Evolutionary conservation across 2,888 invertebrate species (phyloP).

Genomic region (Apoda limacodes): DNA sequence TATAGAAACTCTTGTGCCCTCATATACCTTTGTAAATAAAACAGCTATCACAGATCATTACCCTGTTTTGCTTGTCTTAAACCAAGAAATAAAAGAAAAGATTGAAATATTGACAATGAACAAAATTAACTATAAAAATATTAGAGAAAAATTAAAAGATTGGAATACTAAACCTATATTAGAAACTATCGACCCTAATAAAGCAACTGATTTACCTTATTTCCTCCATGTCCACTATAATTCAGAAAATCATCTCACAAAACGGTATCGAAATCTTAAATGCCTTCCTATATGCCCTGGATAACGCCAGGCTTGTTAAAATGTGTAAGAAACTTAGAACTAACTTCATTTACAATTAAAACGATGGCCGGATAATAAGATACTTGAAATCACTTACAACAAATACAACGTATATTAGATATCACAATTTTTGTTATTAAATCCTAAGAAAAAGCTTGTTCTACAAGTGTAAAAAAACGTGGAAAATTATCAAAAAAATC

Average conservation of each 20-base stretch:
- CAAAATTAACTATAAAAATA: too few species aligned
- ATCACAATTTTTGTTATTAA: constrained; percentile 15
- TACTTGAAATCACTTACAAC: constrained; percentile 1
- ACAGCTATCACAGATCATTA: constrained; percentile 4
- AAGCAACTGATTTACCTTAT: not conserved
- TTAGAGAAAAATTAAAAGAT: too few species aligned
- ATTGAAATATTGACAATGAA: too few species aligned
- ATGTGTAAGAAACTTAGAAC: constrained; percentile 3
- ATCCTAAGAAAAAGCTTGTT: constrained; percentile 14
- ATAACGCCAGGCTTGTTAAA: constrained; percentile 5
- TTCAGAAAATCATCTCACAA: not conserved
- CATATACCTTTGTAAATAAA: not conserved
- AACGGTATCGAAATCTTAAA: not conserved
- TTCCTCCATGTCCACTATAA: not conserved
- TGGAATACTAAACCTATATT: too few species aligned
- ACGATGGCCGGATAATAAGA: not conserved
- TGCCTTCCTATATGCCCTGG: constrained; percentile 6
- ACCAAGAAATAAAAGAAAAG: too few species aligned
- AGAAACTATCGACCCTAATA: not conserved
- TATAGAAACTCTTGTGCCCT: not conserved
- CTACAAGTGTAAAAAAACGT: too few species aligned
- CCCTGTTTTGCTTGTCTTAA: not conserved
- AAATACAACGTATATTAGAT: too few species aligned
- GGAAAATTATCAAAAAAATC: too few species aligned
- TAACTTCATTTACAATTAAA: not conserved